Evolutionary conservation across 1,140 invertebrate genomes (phyloP).

Genomic region (Drosophila ironensis): DNA sequence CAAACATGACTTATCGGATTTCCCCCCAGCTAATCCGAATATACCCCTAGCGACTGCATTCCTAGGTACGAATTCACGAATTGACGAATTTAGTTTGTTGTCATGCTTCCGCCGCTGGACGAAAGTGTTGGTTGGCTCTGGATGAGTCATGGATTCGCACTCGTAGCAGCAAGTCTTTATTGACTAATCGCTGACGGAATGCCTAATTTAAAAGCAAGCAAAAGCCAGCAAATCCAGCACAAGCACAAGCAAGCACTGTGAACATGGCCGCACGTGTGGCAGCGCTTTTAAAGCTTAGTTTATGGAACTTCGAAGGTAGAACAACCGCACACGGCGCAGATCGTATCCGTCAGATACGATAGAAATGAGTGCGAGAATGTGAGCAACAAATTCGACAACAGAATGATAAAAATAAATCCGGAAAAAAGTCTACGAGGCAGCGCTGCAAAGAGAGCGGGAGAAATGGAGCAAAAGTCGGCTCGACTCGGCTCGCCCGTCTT

Average conservation of each 20-base stretch:
- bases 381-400: slow-evolving; percentile 47
- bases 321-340: background rate
- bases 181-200: slow-evolving; percentile 37
- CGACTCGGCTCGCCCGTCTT: too few species aligned
- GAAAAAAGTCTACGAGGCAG: slow-evolving; percentile 50
- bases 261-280: slow-evolving; percentile 22
- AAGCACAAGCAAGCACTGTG: slow-evolving; percentile 1
- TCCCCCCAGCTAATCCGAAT: background rate
- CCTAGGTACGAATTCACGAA: slow-evolving; percentile 24
- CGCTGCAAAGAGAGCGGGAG: slow-evolving; percentile 29
- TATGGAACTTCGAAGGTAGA: slow-evolving; percentile 8
- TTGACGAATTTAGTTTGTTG: slow-evolving; percentile 37
- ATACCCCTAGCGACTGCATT: slow-evolving; percentile 11
- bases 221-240: background rate
- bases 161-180: slow-evolving; percentile 36
- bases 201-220: slow-evolving; percentile 33
- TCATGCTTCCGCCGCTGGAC: slow-evolving; percentile 31
- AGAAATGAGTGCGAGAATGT: slow-evolving; percentile 18
- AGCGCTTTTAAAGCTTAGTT: slow-evolving; percentile 29
- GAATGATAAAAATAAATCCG: slow-evolving; percentile 73
- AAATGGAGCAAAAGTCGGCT: slow-evolving; percentile 40
- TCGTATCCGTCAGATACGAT: slow-evolving; percentile 9
- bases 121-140: slow-evolving; percentile 28
- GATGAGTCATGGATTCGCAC: slow-evolving; percentile 29
- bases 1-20: too few species aligned